Evolutionary conservation across 2,888 invertebrate genomes (phyloP), one percentile per base, ranked within the genome.

Genomic region (Serripes groenlandicus): DNA sequence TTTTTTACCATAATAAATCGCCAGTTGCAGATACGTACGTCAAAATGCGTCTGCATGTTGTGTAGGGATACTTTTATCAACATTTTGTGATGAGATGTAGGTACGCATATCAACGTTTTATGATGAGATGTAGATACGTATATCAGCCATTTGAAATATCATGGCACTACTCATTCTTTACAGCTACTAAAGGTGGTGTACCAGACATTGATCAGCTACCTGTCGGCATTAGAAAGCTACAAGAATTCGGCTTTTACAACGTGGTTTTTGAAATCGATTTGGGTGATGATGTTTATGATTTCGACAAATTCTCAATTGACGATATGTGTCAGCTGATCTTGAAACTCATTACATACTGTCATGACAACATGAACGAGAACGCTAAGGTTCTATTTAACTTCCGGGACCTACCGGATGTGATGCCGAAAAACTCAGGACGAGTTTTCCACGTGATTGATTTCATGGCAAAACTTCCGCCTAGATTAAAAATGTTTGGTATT

Each of bases 241-340:
- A 78, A 30, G 64, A 72, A 26, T 66, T 68, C 15, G 78, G 78
- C 9, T 34, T 78, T 30, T 72, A 56, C 26, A 78, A 78, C 32
- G 72, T 78, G 28, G 71, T 78, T 5, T 37, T 78, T n/a, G 78
- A 78, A 60, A 56, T 78, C 4, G 78, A 78, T 32, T 35, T 78
- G 5, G 78, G 72, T 0, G 58, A 78, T 42, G 35, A 66, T n/a
- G 35, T 66, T 7, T 78, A 78, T n/a, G 42, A 78, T 42, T 78
- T 78, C 54, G 28, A 74, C 32, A 74, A 74, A 34, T 73, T 78
- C 23, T 54, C 78, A 1, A 18, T 69, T n/a, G 60, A 69, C 21
- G 15, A 78, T 23, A 68, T 74, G 69, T 68, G 69, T 23, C 15
- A 30, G n/a, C 69, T 78, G 0, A 23, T 78, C 11, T 26, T 60